Evolutionary conservation across 2,797 vertebrate genomes (phyloP).

Genomic region (Setipinna tenuifilis): DNA sequence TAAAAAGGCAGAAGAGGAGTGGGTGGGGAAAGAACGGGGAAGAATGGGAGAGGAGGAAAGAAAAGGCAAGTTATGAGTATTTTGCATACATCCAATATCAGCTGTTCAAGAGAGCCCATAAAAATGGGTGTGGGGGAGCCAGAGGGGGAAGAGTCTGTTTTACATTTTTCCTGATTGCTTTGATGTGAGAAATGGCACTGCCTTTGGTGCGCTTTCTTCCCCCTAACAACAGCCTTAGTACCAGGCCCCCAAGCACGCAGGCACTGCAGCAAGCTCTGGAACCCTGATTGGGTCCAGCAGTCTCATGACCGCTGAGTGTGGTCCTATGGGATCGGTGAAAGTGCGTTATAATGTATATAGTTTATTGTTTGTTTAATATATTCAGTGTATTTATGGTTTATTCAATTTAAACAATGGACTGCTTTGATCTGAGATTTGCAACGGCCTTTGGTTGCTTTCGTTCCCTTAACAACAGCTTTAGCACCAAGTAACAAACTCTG

Average conservation of each 20-base stretch:
- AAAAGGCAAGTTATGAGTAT: slow-evolving; percentile 27
- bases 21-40: slow-evolving; percentile 52
- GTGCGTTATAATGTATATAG: no score
- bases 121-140: slow-evolving; percentile 47
- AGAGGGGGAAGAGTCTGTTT: slow-evolving; percentile 50
- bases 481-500: no score
- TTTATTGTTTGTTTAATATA: no score
- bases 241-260: not conserved
- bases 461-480: no score
- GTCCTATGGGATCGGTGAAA: no score
- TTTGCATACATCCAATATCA: slow-evolving; percentile 10
- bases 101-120: not conserved
- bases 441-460: no score
- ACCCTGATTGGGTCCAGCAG: not conserved
- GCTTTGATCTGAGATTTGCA: not conserved
- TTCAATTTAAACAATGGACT: not conserved
- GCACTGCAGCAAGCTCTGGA: not conserved
- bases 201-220: not conserved
- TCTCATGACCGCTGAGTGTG: no score
- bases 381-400: no score
- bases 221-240: not conserved
- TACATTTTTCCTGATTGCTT: slow-evolving; percentile 21
- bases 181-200: slow-evolving; percentile 14
- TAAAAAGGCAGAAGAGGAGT: slow-evolving; percentile 8
- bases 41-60: slow-evolving; percentile 52